Evolutionary conservation across 2,113 vertebrate genomes (phyloP).

Genomic region (Saccopteryx leptura): DNA sequence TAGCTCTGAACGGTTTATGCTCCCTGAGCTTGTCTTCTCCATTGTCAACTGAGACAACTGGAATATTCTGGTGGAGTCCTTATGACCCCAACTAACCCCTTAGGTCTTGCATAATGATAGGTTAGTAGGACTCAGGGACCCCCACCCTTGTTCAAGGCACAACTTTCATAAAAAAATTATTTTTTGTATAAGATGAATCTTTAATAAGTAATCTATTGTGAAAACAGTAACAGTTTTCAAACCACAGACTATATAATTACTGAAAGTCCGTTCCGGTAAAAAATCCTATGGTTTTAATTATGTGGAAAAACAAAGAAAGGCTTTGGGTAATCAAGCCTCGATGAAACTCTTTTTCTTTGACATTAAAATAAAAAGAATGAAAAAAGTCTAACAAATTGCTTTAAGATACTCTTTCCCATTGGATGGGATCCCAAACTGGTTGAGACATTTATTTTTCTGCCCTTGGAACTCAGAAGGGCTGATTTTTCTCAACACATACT

Average conservation of each 20-base stretch:
- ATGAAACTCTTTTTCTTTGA: not conserved
- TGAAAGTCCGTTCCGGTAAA: not conserved
- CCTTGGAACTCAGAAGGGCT: not conserved
- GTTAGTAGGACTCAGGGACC: not conserved
- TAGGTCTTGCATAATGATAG: not conserved
- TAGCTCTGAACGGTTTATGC: not conserved
- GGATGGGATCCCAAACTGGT: not conserved
- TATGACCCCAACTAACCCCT: not conserved
- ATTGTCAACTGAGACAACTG: not conserved
- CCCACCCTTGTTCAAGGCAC: not conserved
- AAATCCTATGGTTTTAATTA: slow-evolving; percentile 27
- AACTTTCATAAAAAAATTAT: not conserved
- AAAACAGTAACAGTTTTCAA: not conserved
- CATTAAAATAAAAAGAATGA: not conserved
- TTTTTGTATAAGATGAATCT: not conserved
- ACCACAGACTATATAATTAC: not conserved
- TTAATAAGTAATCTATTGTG: not conserved
- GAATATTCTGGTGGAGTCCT: not conserved
- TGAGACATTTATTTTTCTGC: not conserved
- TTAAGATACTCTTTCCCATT: not conserved
- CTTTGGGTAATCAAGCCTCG: not conserved
- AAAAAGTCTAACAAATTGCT: not conserved
- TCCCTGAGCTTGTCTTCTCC: not conserved
- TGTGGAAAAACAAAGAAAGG: not conserved
- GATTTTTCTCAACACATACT: not conserved